Percentiles rank a stretch among this genome's conserved stretches.
phyloP scores from a whole-genome alignment of 2,888 invertebrate species.

The Buathra laborator region DNA sequence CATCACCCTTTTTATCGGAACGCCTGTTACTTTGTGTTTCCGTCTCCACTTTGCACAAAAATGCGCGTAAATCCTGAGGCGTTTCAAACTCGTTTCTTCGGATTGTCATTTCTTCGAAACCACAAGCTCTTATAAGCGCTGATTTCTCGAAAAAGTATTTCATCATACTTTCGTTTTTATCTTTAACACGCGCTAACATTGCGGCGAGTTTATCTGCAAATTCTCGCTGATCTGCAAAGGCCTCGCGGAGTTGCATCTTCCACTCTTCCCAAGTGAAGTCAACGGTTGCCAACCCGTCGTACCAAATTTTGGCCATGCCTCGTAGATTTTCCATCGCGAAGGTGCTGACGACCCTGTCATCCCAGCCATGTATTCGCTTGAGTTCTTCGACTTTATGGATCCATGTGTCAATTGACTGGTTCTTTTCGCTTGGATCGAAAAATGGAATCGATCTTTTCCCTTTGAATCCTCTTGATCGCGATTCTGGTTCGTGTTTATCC shows the following conservation, averaged over 20 bases:
- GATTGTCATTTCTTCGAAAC: constrained; percentile 19
- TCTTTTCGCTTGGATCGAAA: constrained; percentile 26
- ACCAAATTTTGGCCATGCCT: constrained; percentile 21
- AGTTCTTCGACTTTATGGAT: constrained; percentile 36
- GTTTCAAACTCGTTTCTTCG: constrained; percentile 42
- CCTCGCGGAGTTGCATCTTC: constrained; percentile 36
- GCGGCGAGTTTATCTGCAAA: constrained; percentile 38
- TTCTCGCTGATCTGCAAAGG: constrained; percentile 44
- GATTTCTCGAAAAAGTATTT: constrained; percentile 44
- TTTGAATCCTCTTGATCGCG: not conserved
- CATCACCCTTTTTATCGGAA: not conserved
- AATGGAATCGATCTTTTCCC: constrained; percentile 8
- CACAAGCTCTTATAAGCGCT: constrained; percentile 44
- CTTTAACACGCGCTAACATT: constrained; percentile 43
- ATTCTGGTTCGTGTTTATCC: not conserved
- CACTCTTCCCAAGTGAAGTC: constrained; percentile 41
- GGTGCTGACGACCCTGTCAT: constrained; percentile 9
- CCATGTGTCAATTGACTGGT: constrained; percentile 41
- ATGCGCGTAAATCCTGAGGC: constrained; percentile 45
- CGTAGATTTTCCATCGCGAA: constrained; percentile 23
- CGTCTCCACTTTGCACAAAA: constrained; percentile 39
- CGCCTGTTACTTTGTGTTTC: not conserved
- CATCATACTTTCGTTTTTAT: constrained; percentile 47
- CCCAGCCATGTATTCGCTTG: constrained; percentile 23
- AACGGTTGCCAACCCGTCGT: constrained; percentile 9